Conservation (phyloP, 2,888 invertebrate species). For the Synanthedon myopaeformis region DNA sequence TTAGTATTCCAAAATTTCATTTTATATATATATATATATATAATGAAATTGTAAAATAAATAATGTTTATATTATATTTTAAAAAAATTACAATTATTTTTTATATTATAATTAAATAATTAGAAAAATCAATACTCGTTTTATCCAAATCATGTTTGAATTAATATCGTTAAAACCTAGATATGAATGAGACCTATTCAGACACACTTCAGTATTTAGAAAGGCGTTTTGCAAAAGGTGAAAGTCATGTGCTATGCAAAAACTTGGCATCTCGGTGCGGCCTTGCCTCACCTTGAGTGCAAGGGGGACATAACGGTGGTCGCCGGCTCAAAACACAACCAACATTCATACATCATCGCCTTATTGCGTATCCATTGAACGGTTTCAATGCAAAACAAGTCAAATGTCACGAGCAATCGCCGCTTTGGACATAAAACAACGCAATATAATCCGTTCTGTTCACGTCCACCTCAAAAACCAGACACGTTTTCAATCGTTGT, state of each 20-base stretch:
- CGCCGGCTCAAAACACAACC: conserved; percentile 21
- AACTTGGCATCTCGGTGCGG: conserved; percentile 59
- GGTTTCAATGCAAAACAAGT: conserved; percentile 15
- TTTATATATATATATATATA: too few relatives aligned
- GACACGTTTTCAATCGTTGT: conserved; percentile 48
- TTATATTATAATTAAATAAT: too few relatives aligned
- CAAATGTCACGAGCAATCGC: conserved; percentile 7
- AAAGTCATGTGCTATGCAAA: conserved; percentile 67
- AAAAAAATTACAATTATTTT: too few relatives aligned
- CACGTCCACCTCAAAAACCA: conserved; percentile 21
- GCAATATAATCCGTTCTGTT: background rate
- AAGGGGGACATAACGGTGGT: conserved; percentile 64
- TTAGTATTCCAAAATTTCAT: too few relatives aligned
- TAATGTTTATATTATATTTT: too few relatives aligned
- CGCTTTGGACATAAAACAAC: background rate
- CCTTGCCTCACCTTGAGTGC: conserved; percentile 69
- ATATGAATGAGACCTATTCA: background rate
- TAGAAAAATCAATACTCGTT: too few relatives aligned
- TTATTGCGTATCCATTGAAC: conserved; percentile 25
- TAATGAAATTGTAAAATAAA: too few relatives aligned
- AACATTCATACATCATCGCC: conserved; percentile 22
- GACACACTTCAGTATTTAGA: conserved; percentile 50
- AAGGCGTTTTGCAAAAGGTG: conserved; percentile 60
- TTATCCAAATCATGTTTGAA: too few relatives aligned
- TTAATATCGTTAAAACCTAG: background rate